Evolutionary conservation across 2,113 vertebrate species (phyloP), one percentile per base, ranked within the genome.

Genomic region (Chitala chitala): DNA sequence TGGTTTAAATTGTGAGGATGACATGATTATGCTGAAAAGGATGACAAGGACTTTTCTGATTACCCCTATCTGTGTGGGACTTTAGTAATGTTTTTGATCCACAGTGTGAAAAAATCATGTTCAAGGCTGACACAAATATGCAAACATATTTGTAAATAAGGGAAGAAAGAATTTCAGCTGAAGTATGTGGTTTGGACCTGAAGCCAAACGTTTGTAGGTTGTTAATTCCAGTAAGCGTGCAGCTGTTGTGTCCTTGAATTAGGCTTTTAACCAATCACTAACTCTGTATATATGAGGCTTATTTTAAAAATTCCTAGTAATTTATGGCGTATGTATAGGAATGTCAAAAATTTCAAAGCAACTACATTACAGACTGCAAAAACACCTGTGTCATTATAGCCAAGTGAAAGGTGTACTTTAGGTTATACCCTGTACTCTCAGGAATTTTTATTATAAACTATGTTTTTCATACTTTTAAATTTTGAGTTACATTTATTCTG

Each of bases 381-480:
- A 63, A 63, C 59, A 36, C 6, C 59, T 38, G 59, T 63, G n/a
- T 38, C 33, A 63, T 33, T 3, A 20, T 26, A 15, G 7, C 58
- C 31, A 61, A 36, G 26, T 33, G 29, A n/a, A n/a, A n/a, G n/a
- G n/a, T n/a, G n/a, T n/a, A n/a, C n/a, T n/a, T 7, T 31, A 61
- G 59, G 59, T 63, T 36, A 63, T 63, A 29, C 17, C 59, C 59
- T 63, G 59, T 63, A 29, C 38, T 20, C 6, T 63, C 31, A n/a
- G 59, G 17, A 63, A 63, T 36, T 38, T 63, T n/a, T 63, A 20
- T 7, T 38, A 40, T 38, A 36, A 38, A 63, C 31, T 9, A 7
- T 63, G 3, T 63, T 12, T 63, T 63, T 20, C 3, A 2, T 36
- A 33, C 17, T 3, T 17, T 38, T 5, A 20, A 20, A 40, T 63